Conservation (phyloP, 1,140 invertebrate species). For the Melitaea cinxia region DNA sequence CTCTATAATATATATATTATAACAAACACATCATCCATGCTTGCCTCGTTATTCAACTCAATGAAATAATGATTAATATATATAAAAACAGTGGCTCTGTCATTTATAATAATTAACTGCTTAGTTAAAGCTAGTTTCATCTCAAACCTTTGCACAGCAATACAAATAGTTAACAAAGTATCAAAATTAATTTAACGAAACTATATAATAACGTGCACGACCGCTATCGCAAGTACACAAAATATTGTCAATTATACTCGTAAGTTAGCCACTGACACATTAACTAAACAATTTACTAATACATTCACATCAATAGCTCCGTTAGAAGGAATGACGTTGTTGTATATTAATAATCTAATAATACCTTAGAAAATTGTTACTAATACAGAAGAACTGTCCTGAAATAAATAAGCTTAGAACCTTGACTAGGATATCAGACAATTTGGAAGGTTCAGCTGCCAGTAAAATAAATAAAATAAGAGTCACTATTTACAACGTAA, state of each 20-base stretch:
- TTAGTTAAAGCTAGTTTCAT: conserved; percentile 77
- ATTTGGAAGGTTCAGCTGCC: conserved; percentile 72
- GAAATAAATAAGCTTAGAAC: conserved; percentile 74
- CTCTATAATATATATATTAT: conserved; percentile 79
- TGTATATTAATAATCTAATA: conserved; percentile 65
- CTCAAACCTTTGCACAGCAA: conserved; percentile 71
- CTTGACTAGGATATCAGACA: conserved; percentile 78
- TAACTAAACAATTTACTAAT: conserved; percentile 67
- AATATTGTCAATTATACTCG: conserved; percentile 40
- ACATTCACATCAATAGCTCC: conserved; percentile 47
- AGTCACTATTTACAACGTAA: conserved; percentile 73
- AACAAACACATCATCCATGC: conserved; percentile 71
- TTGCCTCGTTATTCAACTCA: too few species aligned
- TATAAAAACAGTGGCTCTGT: conserved; percentile 80
- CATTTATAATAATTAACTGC: conserved; percentile 76
- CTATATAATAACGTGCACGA: conserved; percentile 48
- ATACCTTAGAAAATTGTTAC: conserved; percentile 67
- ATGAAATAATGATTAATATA: conserved; percentile 80
- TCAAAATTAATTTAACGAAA: conserved; percentile 70
- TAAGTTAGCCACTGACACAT: conserved; percentile 49
- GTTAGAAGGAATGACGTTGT: conserved; percentile 69
- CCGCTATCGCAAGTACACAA: conserved; percentile 39
- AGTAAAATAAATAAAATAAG: conserved; percentile 69
- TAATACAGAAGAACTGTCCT: conserved; percentile 56
- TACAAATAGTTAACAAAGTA: conserved; percentile 81